Percentiles rank a stretch among this genome's conserved stretches.
Evolutionary conservation across 2,113 vertebrate genomes (phyloP).

Genomic region (Paradisaea rubra): DNA sequence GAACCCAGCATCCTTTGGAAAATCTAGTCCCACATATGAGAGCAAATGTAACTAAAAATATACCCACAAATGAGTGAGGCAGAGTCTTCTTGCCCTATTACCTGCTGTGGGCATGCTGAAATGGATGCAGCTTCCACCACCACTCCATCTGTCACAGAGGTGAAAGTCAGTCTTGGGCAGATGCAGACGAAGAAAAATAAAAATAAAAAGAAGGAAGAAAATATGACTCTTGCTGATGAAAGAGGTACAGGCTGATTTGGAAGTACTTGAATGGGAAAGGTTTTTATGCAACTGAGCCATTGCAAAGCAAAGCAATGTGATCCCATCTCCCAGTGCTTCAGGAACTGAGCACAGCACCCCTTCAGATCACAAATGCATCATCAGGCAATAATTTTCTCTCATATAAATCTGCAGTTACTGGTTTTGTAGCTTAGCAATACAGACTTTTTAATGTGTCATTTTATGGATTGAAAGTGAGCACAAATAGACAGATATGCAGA

Average conservation of each 20-base stretch:
- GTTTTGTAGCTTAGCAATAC: background rate
- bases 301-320: background rate
- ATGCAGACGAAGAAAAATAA: fast-evolving
- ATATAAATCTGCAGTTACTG: background rate
- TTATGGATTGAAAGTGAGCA: background rate
- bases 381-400: background rate
- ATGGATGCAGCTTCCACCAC: background rate
- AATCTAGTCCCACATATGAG: background rate
- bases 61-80: background rate
- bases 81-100: background rate
- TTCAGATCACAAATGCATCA: background rate
- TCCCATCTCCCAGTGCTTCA: background rate
- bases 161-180: background rate
- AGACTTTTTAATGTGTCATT: background rate
- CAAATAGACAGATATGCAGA: background rate
- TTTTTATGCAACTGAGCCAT: background rate
- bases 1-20: background rate
- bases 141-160: background rate
- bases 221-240: background rate
- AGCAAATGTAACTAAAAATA: background rate
- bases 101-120: background rate
- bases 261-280: background rate
- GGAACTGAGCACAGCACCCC: background rate
- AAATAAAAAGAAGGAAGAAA: background rate
- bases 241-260: background rate